These are phyloP conservation scores for Dendroctonus ponderosae DNA, from an alignment of 1,140 invertebrate species.

Conservation along the genomic window DNA sequence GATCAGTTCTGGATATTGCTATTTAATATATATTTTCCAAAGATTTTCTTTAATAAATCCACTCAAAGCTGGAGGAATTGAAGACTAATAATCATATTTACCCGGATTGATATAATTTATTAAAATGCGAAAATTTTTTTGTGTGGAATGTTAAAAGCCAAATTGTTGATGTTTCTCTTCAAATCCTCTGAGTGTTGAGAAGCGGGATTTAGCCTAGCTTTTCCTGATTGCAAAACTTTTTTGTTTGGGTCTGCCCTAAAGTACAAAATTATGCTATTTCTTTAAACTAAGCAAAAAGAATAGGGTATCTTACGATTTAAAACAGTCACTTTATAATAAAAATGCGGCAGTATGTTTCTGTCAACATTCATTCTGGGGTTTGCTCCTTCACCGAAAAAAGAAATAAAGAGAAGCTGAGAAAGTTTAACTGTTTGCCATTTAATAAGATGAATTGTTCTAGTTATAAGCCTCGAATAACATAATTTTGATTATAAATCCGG, in stretches of 20 bases:
- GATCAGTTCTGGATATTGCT: no score
- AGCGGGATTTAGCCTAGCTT: slow-evolving; percentile 1
- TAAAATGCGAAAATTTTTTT: no score
- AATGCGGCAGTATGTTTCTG: slow-evolving; percentile 32
- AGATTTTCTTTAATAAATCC: no score
- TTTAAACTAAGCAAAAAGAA: slow-evolving; percentile 27
- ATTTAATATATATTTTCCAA: no score
- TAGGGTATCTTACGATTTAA: slow-evolving; percentile 28
- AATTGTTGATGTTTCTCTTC: slow-evolving; percentile 4
- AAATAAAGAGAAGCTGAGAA: slow-evolving; percentile 21
- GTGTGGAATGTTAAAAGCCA: not conserved
- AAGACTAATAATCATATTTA: no score
- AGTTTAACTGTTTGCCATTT: slow-evolving; percentile 25
- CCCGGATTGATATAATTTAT: no score
- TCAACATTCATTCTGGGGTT: slow-evolving; percentile 27
- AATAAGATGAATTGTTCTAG: slow-evolving; percentile 22
- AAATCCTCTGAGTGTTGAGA: not conserved
- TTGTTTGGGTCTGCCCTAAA: slow-evolving; percentile 16
- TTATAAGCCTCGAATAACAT: slow-evolving; percentile 17
- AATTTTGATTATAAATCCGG: slow-evolving; percentile 10
- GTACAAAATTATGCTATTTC: slow-evolving; percentile 27
- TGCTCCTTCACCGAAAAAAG: slow-evolving; percentile 18
- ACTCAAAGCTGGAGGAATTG: no score
- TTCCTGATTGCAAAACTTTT: slow-evolving; percentile 1
- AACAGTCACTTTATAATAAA: slow-evolving; percentile 30